These are phyloP conservation scores for Cyrtorhinus lividipennis DNA, from an alignment of 1,140 invertebrate genomes.

Conservation along the genomic window DNA sequence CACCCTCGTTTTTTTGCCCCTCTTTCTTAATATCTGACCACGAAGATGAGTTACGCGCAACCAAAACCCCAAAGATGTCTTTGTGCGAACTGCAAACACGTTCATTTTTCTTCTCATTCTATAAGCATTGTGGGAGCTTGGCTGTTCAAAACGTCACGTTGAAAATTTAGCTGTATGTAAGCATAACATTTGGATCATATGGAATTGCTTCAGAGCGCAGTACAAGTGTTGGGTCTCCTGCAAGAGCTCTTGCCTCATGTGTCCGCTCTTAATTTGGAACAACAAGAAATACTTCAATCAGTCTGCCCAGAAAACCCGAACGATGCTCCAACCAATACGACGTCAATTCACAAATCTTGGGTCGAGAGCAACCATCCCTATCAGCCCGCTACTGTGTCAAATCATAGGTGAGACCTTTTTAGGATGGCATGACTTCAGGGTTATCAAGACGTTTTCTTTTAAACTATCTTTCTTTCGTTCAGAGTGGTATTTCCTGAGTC, in stretches of 20 bases:
- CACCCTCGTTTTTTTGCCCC: too few species aligned
- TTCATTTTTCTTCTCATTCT: too few species aligned
- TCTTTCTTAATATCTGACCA: too few species aligned
- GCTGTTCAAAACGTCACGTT: too few species aligned
- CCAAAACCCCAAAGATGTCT: too few species aligned
- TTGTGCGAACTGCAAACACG: too few species aligned
- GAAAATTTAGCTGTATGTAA: too few species aligned
- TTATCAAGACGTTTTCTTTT: not conserved
- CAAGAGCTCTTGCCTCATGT: conserved; percentile 83
- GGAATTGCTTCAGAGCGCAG: conserved; percentile 52
- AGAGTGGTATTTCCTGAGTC: conserved; percentile 75
- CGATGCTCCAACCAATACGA: conserved; percentile 35
- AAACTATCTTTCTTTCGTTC: conserved; percentile 20
- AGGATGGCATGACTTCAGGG: not conserved
- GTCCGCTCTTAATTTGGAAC: conserved; percentile 61
- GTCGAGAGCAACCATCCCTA: conserved; percentile 96
- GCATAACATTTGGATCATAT: too few species aligned
- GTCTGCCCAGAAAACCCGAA: conserved; percentile 14
- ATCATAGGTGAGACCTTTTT: conserved; percentile 55
- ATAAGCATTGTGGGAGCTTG: too few species aligned
- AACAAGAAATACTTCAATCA: conserved; percentile 27
- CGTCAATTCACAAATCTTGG: conserved; percentile 75
- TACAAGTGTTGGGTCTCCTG: conserved; percentile 77
- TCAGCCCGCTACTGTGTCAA: conserved; percentile 71
- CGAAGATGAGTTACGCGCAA: too few species aligned